phyloP scores from a whole-genome alignment of 2,888 invertebrate species.

The Diachrysia chrysitis region DNA sequence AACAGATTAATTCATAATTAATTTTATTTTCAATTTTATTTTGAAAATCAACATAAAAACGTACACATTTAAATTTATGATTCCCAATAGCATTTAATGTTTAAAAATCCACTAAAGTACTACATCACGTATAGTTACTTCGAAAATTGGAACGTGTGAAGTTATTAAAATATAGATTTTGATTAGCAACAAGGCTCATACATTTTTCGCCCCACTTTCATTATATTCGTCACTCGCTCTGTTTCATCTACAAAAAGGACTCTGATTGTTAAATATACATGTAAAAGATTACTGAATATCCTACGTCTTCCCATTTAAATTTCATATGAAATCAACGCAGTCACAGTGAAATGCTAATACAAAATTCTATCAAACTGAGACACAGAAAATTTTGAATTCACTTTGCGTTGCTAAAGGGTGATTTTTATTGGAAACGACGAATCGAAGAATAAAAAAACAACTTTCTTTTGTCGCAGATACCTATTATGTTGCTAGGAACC shows the following conservation, averaged over 20 bases:
- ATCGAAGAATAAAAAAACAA: background rate
- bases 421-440: slow-evolving; percentile 22
- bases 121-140: no score
- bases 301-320: slow-evolving; percentile 57
- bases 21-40: no score
- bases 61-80: no score
- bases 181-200: no score
- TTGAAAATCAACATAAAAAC: no score
- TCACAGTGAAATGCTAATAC: slow-evolving; percentile 62
- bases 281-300: slow-evolving; percentile 35
- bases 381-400: slow-evolving; percentile 61
- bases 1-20: no score
- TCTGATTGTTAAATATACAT: background rate
- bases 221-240: background rate
- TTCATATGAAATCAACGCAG: slow-evolving; percentile 66
- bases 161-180: no score
- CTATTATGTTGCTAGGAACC: no score
- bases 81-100: no score
- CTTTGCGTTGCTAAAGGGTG: slow-evolving; percentile 44
- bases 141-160: no score
- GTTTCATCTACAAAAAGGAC: background rate
- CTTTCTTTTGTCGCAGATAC: background rate
- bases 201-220: background rate
- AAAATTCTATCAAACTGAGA: slow-evolving; percentile 61
- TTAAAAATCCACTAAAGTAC: no score